Conservation (phyloP, 2,113 vertebrate genomes). For the Drymodes brunneopygia region DNA sequence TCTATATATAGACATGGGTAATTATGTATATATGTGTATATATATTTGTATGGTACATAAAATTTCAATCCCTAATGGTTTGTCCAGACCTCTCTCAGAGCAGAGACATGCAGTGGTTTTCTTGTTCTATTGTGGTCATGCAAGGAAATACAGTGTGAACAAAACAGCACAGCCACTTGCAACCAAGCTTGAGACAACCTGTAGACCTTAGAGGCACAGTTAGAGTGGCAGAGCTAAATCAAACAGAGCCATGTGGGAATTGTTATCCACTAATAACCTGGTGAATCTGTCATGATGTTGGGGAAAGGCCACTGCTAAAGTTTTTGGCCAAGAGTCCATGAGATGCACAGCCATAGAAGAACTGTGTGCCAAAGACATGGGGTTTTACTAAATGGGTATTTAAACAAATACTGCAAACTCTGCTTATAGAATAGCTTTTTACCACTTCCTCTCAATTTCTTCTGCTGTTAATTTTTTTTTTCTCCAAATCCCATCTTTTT, state of each 20-base stretch:
- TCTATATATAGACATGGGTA: no score
- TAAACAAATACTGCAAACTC: not conserved
- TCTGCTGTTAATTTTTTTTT: rapidly evolving
- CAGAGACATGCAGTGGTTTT: not conserved
- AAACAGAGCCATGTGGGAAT: not conserved
- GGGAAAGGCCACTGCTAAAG: not conserved
- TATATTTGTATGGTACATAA: not conserved
- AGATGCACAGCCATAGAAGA: not conserved
- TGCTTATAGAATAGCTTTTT: not conserved
- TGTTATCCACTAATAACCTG: not conserved
- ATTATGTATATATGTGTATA: not conserved
- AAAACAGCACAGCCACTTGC: not conserved
- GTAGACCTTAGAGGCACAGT: not conserved
- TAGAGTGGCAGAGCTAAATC: not conserved
- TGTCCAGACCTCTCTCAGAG: not conserved
- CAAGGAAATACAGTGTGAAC: not conserved
- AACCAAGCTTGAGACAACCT: not conserved
- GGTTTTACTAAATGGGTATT: not conserved
- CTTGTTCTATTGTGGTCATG: not conserved
- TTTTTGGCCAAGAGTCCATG: not conserved
- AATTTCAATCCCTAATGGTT: not conserved
- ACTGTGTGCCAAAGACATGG: rapidly evolving
- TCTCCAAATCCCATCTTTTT: not conserved
- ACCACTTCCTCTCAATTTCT: not conserved
- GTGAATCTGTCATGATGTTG: not conserved